Evolutionary conservation across 1,140 invertebrate species (phyloP), one percentile per base, ranked within the genome.

Genomic region (Drosophila kurseongensis): DNA sequence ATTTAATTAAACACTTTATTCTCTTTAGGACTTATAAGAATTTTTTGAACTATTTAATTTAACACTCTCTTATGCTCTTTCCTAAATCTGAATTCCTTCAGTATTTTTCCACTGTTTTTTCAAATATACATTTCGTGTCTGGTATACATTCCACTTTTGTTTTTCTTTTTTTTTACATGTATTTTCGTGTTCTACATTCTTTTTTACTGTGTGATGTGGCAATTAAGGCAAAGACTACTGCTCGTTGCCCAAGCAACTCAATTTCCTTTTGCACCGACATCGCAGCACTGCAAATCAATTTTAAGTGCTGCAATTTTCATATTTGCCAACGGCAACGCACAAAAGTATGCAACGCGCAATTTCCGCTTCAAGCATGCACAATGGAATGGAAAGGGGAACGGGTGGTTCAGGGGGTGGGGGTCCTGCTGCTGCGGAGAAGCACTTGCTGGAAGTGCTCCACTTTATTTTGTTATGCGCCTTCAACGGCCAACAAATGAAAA

Each of bases 271-370:
- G 50, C 59, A 44, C 47, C 45, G 59, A 41, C 57, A 55, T 42
- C 58, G 66, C 77, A 60, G 63, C 75, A 75, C 62, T 68, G 78
- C 69, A 75, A 85, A 82, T 82, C 75, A 81, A 78, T 71, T 86
- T 86, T 75, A 81, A 86, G 69, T 66, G 74, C 82, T 67, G 82
- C 81, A 75, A 81, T 80, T 86, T 85, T 78, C 62, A 82, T 86
- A 75, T 88, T 82, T 86, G 77, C 81, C 62, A 65, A 55, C 81
- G 73, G 62, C 74, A 65, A 80, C 72, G 76, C 80, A 84, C 76
- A 84, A 80, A 84, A 80, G 76, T 84, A 72, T 76, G 78, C 78
- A 86, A 58, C 68, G 80, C 78, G 73, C 86, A 90, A 90, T 90
- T 89, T 91, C 81, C 85, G 79, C 71, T 76, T 60, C 56, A 78